Evolutionary conservation across 2,888 invertebrate genomes (phyloP).

Genomic region (Pollenia angustigena): DNA sequence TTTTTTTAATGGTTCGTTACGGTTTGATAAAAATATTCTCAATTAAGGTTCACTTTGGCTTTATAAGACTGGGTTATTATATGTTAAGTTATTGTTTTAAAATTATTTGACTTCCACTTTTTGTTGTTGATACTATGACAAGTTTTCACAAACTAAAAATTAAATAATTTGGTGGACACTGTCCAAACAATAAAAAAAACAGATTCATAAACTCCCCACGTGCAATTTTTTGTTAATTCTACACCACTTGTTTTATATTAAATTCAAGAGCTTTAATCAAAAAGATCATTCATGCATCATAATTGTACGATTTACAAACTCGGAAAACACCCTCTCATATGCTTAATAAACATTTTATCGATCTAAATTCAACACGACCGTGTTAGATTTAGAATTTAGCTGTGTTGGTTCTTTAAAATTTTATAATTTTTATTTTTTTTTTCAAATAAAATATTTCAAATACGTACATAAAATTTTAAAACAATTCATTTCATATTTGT

Average conservation of each 20-base stretch:
- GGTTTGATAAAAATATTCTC: slow-evolving; percentile 20
- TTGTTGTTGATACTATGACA: slow-evolving; percentile 55
- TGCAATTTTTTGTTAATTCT: slow-evolving; percentile 33
- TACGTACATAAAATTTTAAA: no score
- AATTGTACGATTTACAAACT: not conserved
- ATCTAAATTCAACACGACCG: not conserved
- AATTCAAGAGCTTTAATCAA: slow-evolving; percentile 18
- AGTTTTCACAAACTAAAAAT: slow-evolving; percentile 57
- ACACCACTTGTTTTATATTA: slow-evolving; percentile 18
- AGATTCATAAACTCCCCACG: slow-evolving; percentile 40
- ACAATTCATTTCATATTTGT: no score
- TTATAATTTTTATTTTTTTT: no score
- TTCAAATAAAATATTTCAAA: no score
- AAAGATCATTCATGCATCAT: slow-evolving; percentile 51
- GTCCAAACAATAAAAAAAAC: slow-evolving; percentile 12
- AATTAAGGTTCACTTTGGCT: slow-evolving; percentile 22
- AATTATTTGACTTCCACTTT: slow-evolving; percentile 5
- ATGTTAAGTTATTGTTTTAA: not conserved
- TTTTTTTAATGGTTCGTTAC: slow-evolving; percentile 38
- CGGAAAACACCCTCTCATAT: not conserved
- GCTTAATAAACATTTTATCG: not conserved
- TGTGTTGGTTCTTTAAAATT: no score
- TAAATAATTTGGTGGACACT: slow-evolving; percentile 38
- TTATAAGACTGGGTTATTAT: not conserved
- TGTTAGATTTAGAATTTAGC: not conserved